Evolutionary conservation across 1,140 invertebrate species (phyloP).

Genomic region (Atopsyche davidsoni): DNA sequence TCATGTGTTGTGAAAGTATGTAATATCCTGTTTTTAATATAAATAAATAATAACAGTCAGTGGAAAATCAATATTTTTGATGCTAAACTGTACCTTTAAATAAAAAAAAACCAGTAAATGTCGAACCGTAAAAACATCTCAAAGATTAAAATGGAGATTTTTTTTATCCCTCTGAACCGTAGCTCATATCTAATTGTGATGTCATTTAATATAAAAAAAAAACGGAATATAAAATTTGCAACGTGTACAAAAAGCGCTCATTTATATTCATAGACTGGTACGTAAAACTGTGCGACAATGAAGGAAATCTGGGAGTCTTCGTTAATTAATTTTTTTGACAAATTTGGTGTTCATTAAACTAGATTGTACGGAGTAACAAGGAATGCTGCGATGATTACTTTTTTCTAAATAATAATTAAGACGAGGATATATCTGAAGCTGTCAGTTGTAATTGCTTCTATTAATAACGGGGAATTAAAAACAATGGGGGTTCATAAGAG

Average conservation of each 20-base stretch:
- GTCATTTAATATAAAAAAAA: too few species aligned
- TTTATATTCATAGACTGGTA: conserved; percentile 21
- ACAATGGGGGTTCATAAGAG: conserved; percentile 28
- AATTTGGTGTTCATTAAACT: conserved; percentile 16
- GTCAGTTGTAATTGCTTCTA: conserved; percentile 27
- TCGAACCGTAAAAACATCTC: too few species aligned
- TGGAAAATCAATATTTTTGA: too few species aligned
- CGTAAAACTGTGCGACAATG: conserved; percentile 13
- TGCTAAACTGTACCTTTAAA: too few species aligned
- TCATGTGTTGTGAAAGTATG: too few species aligned
- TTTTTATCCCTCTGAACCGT: too few species aligned
- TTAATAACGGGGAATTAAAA: conserved; percentile 31
- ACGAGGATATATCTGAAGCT: conserved; percentile 26
- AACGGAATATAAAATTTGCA: too few species aligned
- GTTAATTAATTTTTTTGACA: conserved; percentile 16
- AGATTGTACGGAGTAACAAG: conserved; percentile 9
- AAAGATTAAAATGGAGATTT: too few species aligned
- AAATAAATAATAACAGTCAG: too few species aligned
- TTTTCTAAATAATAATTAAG: conserved; percentile 19
- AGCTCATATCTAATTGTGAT: too few species aligned
- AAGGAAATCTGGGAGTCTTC: conserved; percentile 15
- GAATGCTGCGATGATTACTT: conserved; percentile 9
- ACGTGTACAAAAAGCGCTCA: conserved; percentile 15
- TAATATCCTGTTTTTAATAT: too few species aligned
- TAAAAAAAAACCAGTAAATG: too few species aligned